Evolutionary conservation across 2,797 vertebrate species (phyloP), one percentile per base, ranked within the genome.

Genomic region (Bothrops alternatus): DNA sequence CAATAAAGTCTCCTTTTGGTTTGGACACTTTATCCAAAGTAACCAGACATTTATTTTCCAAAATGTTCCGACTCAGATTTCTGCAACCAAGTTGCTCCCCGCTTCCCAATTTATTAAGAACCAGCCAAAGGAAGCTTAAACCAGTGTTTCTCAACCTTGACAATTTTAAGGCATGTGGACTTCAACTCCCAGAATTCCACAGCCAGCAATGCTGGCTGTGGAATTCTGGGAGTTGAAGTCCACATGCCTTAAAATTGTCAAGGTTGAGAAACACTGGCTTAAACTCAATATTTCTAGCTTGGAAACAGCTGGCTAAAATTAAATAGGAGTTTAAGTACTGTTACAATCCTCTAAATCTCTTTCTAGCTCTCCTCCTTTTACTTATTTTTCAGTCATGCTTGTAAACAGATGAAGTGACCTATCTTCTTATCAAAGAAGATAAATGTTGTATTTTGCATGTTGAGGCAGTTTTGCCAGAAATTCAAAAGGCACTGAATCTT

Each of bases 341-440:
- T 47, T 82, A 82, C 47, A 25, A 25, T 47, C 23, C 42, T 5
- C n/a, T 2, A 69, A 6, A 1, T 69, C 90, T 56, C 50, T 86
- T 42, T 91, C 87, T 47, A 93, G 90, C 78, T 69, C 57, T 55
- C 0, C 55, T 56, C 32, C 63, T 23, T 86, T 47, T 47, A 47
- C 20, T 25, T 47, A 47, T 69, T 60, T 8, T 25, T 20, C 1
- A 26, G 86, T 91, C 26, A 14, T 65, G 57, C 13, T 91, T 89
- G n/a, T 60, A 92, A 95, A 90, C 55, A 37, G 88, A n/a, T 69
- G 23, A 86, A 0, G 0, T n/a, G 16, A 55, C 11, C 23, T 57
- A 65, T 42, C 11, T 85, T 86, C 5, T 86, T 91, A 94, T 91
- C 94, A 92, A 86, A 4, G 1, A 90, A 11, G 6, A 93, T 86